phyloP scores from a whole-genome alignment of 2,797 vertebrate genomes.

The Hydrocynus forskahlii region DNA sequence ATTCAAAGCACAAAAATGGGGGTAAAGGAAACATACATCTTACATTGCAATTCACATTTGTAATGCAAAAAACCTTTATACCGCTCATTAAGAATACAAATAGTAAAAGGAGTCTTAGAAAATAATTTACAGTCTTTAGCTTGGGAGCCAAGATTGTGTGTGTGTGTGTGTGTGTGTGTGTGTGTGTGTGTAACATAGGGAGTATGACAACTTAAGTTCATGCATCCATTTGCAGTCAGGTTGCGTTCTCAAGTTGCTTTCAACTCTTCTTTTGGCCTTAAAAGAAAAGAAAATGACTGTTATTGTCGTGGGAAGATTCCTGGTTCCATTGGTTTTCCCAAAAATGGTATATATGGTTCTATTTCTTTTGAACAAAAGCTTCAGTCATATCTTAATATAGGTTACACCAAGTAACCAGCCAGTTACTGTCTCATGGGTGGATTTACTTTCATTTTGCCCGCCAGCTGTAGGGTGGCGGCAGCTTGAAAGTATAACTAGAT shows the following conservation, averaged over 20 bases:
- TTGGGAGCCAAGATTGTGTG: conserved; percentile 43
- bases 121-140: conserved; percentile 71
- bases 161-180: conserved; percentile 21
- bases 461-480: too few species aligned
- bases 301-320: too few species aligned
- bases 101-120: conserved; percentile 73
- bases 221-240: conserved; percentile 53
- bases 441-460: too few species aligned
- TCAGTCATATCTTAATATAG: too few species aligned
- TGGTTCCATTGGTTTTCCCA: too few species aligned
- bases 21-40: conserved; percentile 21
- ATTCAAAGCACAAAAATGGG: conserved; percentile 33
- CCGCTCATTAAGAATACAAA: conserved; percentile 66
- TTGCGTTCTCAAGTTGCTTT: conserved; percentile 74
- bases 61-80: conserved; percentile 69
- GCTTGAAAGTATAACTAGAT: too few species aligned
- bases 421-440: too few species aligned
- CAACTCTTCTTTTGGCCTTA: conserved; percentile 81
- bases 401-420: too few species aligned
- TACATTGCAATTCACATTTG: conserved; percentile 51
- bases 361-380: too few species aligned
- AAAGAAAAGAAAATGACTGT: conserved; percentile 42
- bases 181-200: conserved; percentile 35
- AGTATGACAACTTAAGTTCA: conserved; percentile 49
- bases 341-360: too few species aligned